Evolutionary conservation across 2,113 vertebrate species (phyloP).

Genomic region (Corydoras sp.): DNA sequence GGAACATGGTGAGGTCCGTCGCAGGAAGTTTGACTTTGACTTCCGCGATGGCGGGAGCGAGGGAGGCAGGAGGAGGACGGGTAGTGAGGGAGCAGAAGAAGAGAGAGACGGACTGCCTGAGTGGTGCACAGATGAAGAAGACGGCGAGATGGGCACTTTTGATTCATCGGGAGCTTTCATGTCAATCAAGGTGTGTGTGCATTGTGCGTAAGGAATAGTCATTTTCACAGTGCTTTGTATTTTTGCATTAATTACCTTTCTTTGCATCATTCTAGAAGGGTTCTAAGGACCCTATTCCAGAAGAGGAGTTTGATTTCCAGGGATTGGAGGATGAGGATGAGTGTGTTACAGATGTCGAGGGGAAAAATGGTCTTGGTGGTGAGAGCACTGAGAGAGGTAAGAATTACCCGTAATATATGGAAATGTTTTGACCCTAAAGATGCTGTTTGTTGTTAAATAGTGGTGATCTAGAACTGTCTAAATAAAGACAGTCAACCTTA

Average conservation of each 20-base stretch:
- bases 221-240: no score
- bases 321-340: conserved; percentile 80
- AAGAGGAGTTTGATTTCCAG: conserved; percentile 83
- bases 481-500: no score
- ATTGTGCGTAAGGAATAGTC: no score
- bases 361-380: conserved; percentile 46
- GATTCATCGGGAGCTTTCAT: conserved; percentile 88
- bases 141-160: conserved; percentile 87
- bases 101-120: conserved; percentile 83
- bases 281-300: conserved; percentile 75
- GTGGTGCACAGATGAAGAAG: conserved; percentile 87
- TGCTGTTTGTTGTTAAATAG: no score
- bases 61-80: conserved; percentile 62
- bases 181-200: conserved; percentile 71
- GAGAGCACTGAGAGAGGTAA: conserved; percentile 58
- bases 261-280: conserved; percentile 62
- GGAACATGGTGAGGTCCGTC: conserved; percentile 72
- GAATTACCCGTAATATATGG: neutral
- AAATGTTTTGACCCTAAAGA: no score
- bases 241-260: no score
- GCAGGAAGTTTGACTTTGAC: conserved; percentile 85
- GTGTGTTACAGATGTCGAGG: conserved; percentile 52
- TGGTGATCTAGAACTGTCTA: no score
- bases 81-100: conserved; percentile 76
- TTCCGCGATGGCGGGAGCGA: conserved; percentile 71